phyloP scores from a whole-genome alignment of 2,888 invertebrate species.

The Eugnorisma glareosa region DNA sequence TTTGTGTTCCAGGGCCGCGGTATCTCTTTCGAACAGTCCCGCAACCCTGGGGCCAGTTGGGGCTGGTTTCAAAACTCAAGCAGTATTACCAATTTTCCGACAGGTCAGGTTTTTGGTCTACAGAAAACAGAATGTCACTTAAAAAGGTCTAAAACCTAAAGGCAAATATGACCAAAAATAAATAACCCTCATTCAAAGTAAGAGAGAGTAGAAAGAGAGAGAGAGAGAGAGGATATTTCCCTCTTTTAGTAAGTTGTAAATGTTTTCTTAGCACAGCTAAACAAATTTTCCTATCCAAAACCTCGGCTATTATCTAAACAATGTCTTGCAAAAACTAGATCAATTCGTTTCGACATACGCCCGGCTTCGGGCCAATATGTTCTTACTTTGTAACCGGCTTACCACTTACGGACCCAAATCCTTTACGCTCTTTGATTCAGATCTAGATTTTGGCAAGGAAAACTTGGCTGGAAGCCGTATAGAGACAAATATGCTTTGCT shows the following conservation, averaged over 20 bases:
- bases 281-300: neutral
- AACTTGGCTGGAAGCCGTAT: constrained; percentile 47
- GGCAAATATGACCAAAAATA: neutral
- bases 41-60: too few relatives aligned
- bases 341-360: constrained; percentile 9
- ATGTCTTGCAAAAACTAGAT: constrained; percentile 21
- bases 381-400: constrained; percentile 11
- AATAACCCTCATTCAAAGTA: neutral
- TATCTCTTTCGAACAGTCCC: too few relatives aligned
- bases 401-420: constrained; percentile 26
- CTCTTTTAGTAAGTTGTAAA: too few relatives aligned
- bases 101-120: too few relatives aligned
- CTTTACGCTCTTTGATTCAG: constrained; percentile 38
- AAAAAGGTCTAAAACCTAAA: too few relatives aligned
- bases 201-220: too few relatives aligned
- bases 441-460: constrained; percentile 53
- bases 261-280: too few relatives aligned
- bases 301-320: neutral
- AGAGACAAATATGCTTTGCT: constrained; percentile 19
- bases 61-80: too few relatives aligned
- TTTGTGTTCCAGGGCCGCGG: too few relatives aligned
- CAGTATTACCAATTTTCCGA: too few relatives aligned
- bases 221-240: too few relatives aligned
- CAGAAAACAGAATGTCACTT: too few relatives aligned
- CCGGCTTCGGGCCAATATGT: constrained; percentile 23